Evolutionary conservation across 1,140 invertebrate genomes (phyloP).

Genomic region (Zaprionus kolodkinae): DNA sequence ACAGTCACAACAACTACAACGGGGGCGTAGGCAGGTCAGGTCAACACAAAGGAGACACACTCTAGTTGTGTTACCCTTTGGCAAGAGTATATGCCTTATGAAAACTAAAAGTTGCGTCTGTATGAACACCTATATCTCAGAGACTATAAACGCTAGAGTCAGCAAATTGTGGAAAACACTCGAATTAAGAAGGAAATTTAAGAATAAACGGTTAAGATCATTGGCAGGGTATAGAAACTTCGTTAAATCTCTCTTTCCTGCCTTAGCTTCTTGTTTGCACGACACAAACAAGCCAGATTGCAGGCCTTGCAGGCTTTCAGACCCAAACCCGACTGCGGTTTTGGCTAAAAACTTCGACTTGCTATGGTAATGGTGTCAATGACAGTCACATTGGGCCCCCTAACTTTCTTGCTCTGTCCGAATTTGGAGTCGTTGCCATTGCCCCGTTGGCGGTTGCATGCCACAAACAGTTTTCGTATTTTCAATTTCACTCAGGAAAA

Average conservation of each 20-base stretch:
- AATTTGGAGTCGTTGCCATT: constrained; percentile 14
- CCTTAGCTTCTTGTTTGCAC: background rate
- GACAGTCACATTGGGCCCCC: constrained; percentile 47
- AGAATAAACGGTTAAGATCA: too few species aligned
- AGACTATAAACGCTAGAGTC: too few species aligned
- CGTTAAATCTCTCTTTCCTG: constrained; percentile 32
- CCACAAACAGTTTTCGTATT: constrained; percentile 31
- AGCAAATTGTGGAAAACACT: too few species aligned
- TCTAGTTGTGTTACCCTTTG: constrained; percentile 16
- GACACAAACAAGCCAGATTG: constrained; percentile 62
- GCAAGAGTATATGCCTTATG: background rate
- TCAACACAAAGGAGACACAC: constrained; percentile 25
- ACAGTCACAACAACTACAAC: constrained; percentile 27
- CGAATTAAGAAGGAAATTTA: too few species aligned
- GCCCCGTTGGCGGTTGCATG: constrained; percentile 26
- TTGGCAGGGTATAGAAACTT: background rate
- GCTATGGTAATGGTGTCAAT: constrained; percentile 73
- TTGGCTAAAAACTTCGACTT: constrained; percentile 48
- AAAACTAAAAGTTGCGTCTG: too few species aligned
- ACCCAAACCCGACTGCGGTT: constrained; percentile 37
- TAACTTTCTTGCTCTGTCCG: constrained; percentile 22
- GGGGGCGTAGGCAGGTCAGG: background rate
- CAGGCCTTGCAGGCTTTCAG: constrained; percentile 39
- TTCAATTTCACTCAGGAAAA: constrained; percentile 24
- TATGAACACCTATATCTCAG: too few species aligned